phyloP scores from a whole-genome alignment of 1,140 invertebrate genomes.

The Ips nitidus region DNA sequence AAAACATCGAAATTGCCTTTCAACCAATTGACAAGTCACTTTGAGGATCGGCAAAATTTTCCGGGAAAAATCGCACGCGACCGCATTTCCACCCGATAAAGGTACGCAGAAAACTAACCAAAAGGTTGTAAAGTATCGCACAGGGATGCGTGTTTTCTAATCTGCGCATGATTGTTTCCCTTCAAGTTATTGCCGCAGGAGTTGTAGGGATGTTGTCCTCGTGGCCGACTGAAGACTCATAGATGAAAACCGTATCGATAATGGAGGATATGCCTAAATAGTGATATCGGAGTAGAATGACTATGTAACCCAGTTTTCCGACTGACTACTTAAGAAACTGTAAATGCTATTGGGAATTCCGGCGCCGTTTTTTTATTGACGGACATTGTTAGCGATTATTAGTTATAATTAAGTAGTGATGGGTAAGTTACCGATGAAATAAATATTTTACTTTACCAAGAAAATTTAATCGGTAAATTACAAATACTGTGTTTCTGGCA shows the following conservation, averaged over 20 bases:
- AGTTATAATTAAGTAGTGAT: too few species aligned
- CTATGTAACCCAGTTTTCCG: constrained; percentile 9
- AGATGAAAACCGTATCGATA: neutral
- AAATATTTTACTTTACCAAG: too few species aligned
- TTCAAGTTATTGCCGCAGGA: constrained; percentile 16
- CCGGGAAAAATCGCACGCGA: constrained; percentile 10
- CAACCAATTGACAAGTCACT: neutral
- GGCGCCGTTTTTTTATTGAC: neutral
- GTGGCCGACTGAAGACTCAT: too few species aligned
- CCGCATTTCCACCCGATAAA: constrained; percentile 3
- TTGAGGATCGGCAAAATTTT: constrained; percentile 2
- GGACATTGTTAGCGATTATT: too few species aligned
- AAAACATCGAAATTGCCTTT: neutral
- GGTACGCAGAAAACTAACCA: constrained; percentile 14
- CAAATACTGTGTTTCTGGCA: too few species aligned
- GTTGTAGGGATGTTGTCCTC: neutral
- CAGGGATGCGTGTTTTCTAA: neutral
- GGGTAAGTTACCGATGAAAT: too few species aligned
- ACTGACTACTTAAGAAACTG: constrained; percentile 6
- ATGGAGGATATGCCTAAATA: neutral
- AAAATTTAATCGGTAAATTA: too few species aligned
- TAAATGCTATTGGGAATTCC: neutral
- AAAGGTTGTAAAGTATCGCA: constrained; percentile 14
- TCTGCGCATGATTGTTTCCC: constrained; percentile 1
- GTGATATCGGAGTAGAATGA: too few species aligned